Conservation (phyloP, 2,797 vertebrate genomes). For the Galago senegalensis region DNA sequence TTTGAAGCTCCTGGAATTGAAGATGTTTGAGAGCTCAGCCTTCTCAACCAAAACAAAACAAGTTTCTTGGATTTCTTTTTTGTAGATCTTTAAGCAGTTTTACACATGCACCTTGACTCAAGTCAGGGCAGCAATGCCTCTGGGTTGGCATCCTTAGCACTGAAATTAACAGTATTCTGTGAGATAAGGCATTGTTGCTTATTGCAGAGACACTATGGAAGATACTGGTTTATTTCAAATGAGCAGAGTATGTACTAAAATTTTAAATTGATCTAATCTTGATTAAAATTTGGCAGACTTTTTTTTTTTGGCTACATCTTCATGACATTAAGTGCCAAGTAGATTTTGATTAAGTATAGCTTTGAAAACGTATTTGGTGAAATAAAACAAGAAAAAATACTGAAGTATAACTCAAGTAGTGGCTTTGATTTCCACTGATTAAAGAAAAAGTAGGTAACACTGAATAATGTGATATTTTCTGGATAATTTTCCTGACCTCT, state of each 20-base stretch:
- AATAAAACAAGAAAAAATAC: neutral
- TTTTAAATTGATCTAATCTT: conserved; percentile 26
- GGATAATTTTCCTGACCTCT: conserved; percentile 49
- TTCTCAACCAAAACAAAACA: conserved; percentile 26
- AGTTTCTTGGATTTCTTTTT: neutral
- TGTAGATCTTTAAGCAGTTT: conserved; percentile 25
- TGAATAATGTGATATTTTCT: neutral
- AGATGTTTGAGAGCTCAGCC: conserved; percentile 39
- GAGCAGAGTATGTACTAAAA: neutral
- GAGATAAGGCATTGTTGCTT: neutral
- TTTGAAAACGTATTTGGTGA: conserved; percentile 22
- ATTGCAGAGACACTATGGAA: conserved; percentile 32
- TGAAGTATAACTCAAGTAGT: neutral
- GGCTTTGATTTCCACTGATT: conserved; percentile 38
- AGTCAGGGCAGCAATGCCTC: neutral
- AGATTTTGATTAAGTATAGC: neutral
- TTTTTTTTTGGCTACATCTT: conserved; percentile 78
- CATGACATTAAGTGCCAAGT: conserved; percentile 86
- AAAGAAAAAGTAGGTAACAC: neutral
- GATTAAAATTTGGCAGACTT: conserved; percentile 45
- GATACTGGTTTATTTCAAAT: neutral
- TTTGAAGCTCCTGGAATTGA: neutral
- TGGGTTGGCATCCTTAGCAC: neutral
- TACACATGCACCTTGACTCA: neutral
- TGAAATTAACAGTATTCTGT: neutral